Base-by-base conservation (phyloP, 1,140 invertebrate species). In the Drosophila lowei region DNA sequence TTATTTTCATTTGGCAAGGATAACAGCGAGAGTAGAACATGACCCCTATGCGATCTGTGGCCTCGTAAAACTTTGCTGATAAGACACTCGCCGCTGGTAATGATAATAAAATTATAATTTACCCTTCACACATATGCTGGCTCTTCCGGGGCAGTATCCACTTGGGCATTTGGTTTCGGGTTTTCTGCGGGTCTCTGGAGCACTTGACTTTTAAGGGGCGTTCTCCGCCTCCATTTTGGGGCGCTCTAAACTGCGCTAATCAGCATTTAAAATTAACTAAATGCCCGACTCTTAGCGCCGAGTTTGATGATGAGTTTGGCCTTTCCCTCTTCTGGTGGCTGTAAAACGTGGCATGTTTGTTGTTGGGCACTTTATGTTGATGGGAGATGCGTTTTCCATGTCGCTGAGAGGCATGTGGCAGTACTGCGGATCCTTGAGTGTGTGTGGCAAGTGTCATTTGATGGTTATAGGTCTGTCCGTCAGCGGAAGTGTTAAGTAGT, bases 91-190 rank as follows among this genome's bases (percentile, higher is more conserved):
- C 70, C 18, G 23, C 23, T 75, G 53, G 83, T 62, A 79, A 90
- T 90, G 89, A 89, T 90, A 90, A 90, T 90, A 90, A 90, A 90
- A 90, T 90, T 90, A 90, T 90, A 90, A 90, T 84, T 89, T 77
- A 76, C 68, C 63, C 50, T 77, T 55, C 52, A 74, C 52, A 74
- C 79, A 81, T 76, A 80, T 89, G 49, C 46, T 15, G 23, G 34
- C 34, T 38, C 34, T 38, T 38, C 3, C 30, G 3, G 30, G 3
- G 34, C 16, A 18, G 16, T 4, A 48, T 44, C 72, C 49, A 34
- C 0, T 34, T 41, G 28, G 56, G 64, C 23, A 43, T 48, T 62
- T 61, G 11, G 34, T 38, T 13, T 13, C 34, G 30, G 30, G 30
- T 34, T 9, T 34, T 0, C 3, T 38, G 11, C 11, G 30, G 16